Evolutionary conservation across 2,797 vertebrate species (phyloP), one percentile per base, ranked within the genome.

Genomic region (Spondyliosoma cantharus): DNA sequence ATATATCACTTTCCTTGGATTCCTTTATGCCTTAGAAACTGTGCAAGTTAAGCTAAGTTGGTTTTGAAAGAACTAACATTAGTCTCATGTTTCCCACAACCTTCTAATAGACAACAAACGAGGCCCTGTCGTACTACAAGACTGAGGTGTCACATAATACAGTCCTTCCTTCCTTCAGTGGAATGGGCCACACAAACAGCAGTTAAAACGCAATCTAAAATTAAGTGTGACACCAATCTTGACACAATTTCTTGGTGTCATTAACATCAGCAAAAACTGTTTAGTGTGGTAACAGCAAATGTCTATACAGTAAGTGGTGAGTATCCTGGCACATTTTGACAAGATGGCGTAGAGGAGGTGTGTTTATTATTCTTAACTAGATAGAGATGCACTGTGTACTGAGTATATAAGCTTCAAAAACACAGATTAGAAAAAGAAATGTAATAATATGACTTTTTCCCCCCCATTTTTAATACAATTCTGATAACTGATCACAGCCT

Each of bases 61-160:
- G 20, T 14, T 61, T 65, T 43, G n/a, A 14, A 53, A 5, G 42
- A 68, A 65, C 64, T 49, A 20, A 66, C 56, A 63, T 12, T 56
- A 5, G 46, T 54, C 53, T 81, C 58, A 64, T 71, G 71, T 80
- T 81, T 83, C 77, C 49, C 58, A 63, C 32, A 83, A 81, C 61
- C 72, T 74, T 71, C 68, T 29, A 74, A 72, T 13, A 61, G 24
- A 65, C 27, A 65, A 86, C 73, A 81, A 86, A 45, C 6, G 3
- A 65, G 71, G 59, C 50, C 27, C 74, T 86, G 76, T 82, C 56
- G 8, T n/a, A n/a, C 29, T 6, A 37, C 16, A 6, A 65, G 61
- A 65, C 37, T 9, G 52, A 48, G 19, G 13, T 0, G 4, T 29
- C 48, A 24, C 56, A 53, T 42, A 69, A 64, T 14, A 80, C 74